A percentile compares a stretch with the other conserved stretches of the same genome.
These are phyloP conservation scores for Amphiprion ocellaris DNA, from an alignment of 2,113 vertebrate species.

Conservation along the genomic window DNA sequence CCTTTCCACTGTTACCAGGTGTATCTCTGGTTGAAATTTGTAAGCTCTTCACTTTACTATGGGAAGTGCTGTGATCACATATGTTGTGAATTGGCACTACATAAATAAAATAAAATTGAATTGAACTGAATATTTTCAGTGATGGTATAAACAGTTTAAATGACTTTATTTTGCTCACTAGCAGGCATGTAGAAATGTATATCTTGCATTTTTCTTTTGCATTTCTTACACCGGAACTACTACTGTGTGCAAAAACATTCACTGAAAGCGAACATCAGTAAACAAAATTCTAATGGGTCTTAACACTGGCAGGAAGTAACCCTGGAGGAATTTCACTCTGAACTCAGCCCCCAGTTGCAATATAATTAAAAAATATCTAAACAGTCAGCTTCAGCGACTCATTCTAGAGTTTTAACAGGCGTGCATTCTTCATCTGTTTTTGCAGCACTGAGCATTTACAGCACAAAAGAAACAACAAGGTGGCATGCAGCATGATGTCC, in stretches of 20 bases:
- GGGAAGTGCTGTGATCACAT: no score
- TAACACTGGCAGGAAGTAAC: conserved; percentile 67
- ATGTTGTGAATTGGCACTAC: no score
- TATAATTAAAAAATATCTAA: conserved; percentile 80
- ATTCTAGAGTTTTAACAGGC: conserved; percentile 59
- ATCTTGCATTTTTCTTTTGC: not conserved
- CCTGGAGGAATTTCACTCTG: conserved; percentile 66
- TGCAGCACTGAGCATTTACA: conserved; percentile 54
- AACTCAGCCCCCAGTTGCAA: conserved; percentile 69
- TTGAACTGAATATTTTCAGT: no score
- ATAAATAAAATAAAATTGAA: no score
- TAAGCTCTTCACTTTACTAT: no score
- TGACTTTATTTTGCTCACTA: no score
- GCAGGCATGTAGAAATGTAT: not conserved
- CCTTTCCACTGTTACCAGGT: no score
- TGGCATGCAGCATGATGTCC: conserved; percentile 59
- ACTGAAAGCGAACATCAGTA: conserved; percentile 49
- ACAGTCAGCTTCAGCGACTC: conserved; percentile 58
- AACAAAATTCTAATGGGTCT: conserved; percentile 52
- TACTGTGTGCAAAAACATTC: not conserved
- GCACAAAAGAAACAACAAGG: conserved; percentile 68
- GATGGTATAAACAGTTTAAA: no score
- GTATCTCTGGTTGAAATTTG: no score
- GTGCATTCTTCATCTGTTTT: conserved; percentile 62
- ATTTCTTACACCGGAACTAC: not conserved